phyloP scores from a whole-genome alignment of 1,140 invertebrate genomes.

The Aphis craccivora region DNA sequence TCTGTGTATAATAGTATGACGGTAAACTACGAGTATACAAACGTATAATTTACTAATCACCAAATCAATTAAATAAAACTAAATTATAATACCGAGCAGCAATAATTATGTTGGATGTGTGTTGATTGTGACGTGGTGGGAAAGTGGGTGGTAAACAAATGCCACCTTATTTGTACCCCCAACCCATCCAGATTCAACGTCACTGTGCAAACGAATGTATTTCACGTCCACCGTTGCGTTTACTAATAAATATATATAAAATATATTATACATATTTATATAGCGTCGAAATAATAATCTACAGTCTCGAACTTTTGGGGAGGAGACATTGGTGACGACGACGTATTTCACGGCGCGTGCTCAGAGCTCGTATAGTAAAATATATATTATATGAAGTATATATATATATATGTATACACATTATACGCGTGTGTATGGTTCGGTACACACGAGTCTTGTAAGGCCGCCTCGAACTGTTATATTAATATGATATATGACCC shows the following conservation, averaged over 20 bases:
- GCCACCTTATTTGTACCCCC: background rate
- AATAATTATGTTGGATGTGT: background rate
- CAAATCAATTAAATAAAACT: background rate
- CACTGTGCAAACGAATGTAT: background rate
- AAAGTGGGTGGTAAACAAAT: background rate
- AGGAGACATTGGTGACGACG: background rate
- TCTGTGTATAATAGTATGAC: background rate
- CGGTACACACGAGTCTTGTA: background rate
- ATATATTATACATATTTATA: background rate
- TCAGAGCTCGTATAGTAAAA: background rate
- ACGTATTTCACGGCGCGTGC: slow-evolving; percentile 34
- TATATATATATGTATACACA: background rate
- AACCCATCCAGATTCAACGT: background rate
- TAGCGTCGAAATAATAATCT: background rate
- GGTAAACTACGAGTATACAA: background rate
- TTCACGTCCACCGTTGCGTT: background rate
- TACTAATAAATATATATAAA: background rate
- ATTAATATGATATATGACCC: slow-evolving; percentile 36
- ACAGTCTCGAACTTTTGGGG: background rate
- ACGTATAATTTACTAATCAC: background rate
- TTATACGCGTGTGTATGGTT: slow-evolving; percentile 11
- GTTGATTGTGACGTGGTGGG: background rate
- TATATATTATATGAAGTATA: background rate
- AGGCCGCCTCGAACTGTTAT: slow-evolving; percentile 8
- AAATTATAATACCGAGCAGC: background rate